These are phyloP conservation scores for Ptychobarbus kaznakovi DNA, from an alignment of 2,797 vertebrate species.

Conservation along the genomic window DNA sequence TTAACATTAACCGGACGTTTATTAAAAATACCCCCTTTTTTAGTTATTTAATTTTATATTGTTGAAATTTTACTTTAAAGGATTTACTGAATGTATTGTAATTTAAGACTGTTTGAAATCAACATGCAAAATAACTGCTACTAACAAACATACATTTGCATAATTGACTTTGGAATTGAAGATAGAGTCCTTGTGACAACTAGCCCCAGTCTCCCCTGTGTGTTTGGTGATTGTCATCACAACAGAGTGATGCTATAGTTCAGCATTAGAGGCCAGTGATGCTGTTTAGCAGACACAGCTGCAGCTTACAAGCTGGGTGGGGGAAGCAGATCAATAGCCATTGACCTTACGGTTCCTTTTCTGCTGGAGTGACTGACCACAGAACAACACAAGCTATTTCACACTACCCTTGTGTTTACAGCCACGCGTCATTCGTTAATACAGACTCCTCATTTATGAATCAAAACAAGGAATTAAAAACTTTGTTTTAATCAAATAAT, in stretches of 20 bases:
- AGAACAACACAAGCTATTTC: conserved; percentile 66
- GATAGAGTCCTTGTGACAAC: background rate
- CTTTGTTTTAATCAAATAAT: conserved; percentile 59
- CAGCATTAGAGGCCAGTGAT: conserved; percentile 22
- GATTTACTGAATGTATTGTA: background rate
- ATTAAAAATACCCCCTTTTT: no score
- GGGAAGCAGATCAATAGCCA: conserved; percentile 76
- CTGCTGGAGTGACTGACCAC: conserved; percentile 70
- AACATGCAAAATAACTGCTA: background rate
- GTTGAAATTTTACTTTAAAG: no score
- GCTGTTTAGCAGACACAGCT: conserved; percentile 52
- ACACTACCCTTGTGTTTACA: conserved; percentile 52
- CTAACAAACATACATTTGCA: background rate
- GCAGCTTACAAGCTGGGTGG: conserved; percentile 46
- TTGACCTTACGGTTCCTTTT: conserved; percentile 75
- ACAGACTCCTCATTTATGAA: background rate
- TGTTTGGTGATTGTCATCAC: conserved; percentile 3
- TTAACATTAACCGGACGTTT: no score
- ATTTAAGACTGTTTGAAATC: background rate
- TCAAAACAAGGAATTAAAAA: conserved; percentile 5
- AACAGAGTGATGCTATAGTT: conserved; percentile 14
- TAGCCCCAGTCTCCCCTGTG: background rate
- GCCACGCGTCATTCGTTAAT: background rate
- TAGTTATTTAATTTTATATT: no score
- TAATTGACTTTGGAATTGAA: background rate